Base-by-base conservation (phyloP, 2,888 invertebrate species). In the Mechanitis mazaeus region DNA sequence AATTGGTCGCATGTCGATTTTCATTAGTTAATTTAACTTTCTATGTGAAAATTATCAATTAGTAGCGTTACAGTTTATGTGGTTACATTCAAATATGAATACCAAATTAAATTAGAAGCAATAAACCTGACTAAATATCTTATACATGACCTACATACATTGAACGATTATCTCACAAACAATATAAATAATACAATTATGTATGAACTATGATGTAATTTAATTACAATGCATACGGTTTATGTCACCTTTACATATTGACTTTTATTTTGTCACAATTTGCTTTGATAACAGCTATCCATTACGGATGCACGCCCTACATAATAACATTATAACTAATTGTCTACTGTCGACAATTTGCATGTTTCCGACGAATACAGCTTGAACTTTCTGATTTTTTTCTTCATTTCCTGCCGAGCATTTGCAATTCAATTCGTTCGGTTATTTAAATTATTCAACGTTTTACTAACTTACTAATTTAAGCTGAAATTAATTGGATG, bases 241-340 rank as follows among this genome's bases (percentile, higher is more conserved):
- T 20, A 35, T 35, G 33, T 61, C 54, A 59, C 61, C 45, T 55
- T 61, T 50, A 42, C 28, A 35, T 31, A 61, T 59, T 55, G 60
- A 45, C 28, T 63, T 42, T 70, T 65, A 67, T 75, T 72, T 69
- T 73, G 74, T 72, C 71, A 71, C 72, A 78, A 79, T 85, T 85
- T 82, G 80, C 81, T 79, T 78, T 74, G 75, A 80, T 86, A 84
- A 86, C 85, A 77, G 75, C 66, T 74, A 75, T 82, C 79, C 77
- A 71, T 76, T 69, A 72, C 82, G 86, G 86, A 87, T 83, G 77
- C 73, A 73, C 75, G 86, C 69, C 81, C 87, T 81, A 86, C 78
- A 83, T 87, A 61, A 74, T 73, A 64, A 69, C 66, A 66, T 70
- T 75, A 75, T 68, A 72, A 72, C 70, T 67, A 56, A 62, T 66